These are phyloP conservation scores for Mormyrops attenuatus DNA, from an alignment of 2,797 vertebrate genomes.

Conservation along the genomic window DNA sequence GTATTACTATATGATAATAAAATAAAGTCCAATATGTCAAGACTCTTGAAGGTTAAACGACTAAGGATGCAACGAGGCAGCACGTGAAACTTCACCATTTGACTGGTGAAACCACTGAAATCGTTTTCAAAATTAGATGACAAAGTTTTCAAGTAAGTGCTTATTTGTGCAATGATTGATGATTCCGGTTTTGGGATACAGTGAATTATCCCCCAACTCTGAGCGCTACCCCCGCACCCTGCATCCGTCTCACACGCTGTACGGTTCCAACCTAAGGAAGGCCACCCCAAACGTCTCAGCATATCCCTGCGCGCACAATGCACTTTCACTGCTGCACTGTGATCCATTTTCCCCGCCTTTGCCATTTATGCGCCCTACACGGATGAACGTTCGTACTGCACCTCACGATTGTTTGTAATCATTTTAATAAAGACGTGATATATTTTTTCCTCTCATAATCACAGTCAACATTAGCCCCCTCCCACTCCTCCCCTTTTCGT, in stretches of 20 bases:
- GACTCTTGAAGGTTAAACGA: not conserved
- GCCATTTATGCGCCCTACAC: not conserved
- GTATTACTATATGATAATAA: not conserved
- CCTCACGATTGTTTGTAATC: not conserved
- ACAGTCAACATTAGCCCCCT: not conserved
- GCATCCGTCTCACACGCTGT: slow-evolving; percentile 38
- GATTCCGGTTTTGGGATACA: not conserved
- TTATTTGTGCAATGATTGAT: not conserved
- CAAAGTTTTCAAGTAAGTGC: not conserved
- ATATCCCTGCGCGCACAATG: slow-evolving; percentile 40
- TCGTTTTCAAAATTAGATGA: not conserved
- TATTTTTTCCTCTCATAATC: not conserved
- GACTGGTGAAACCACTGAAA: not conserved
- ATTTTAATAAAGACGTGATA: not conserved
- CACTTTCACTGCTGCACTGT: not conserved
- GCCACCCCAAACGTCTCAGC: slow-evolving; percentile 30
- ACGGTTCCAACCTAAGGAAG: slow-evolving; percentile 58
- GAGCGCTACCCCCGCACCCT: not conserved
- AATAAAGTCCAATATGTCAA: not conserved
- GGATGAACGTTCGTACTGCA: not conserved
- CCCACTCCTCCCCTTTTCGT: slow-evolving; percentile 57
- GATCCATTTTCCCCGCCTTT: not conserved
- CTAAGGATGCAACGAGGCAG: not conserved
- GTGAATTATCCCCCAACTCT: not conserved
- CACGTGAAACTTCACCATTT: not conserved